Percentiles rank a stretch among this genome's conserved stretches.
Evolutionary conservation across 2,888 invertebrate genomes (phyloP).

Genomic region (Andrena praecox): DNA sequence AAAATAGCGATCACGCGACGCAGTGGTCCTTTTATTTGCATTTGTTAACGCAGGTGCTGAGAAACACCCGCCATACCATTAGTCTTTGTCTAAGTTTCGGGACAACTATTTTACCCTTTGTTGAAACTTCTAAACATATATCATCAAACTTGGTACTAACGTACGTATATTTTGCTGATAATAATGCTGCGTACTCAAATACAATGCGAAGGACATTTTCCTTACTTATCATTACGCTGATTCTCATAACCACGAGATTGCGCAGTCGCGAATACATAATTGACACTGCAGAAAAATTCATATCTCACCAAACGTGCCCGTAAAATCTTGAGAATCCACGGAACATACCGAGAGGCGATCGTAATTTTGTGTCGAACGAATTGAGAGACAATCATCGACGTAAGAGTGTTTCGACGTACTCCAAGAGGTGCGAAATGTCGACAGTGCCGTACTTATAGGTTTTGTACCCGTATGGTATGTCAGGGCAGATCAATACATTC

Average conservation of each 20-base stretch:
- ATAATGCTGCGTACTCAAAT: conserved; percentile 4
- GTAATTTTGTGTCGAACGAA: conserved; percentile 46
- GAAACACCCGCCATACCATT: conserved; percentile 39
- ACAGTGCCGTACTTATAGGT: conserved; percentile 80
- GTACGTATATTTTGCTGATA: conserved; percentile 14
- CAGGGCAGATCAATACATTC: conserved; percentile 83
- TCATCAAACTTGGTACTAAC: conserved; percentile 15
- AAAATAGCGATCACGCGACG: conserved; percentile 67
- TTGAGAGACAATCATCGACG: conserved; percentile 41
- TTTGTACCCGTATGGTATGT: conserved; percentile 80
- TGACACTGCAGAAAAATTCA: neutral
- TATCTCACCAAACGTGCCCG: too few relatives aligned
- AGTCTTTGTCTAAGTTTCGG: conserved; percentile 35
- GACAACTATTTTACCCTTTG: conserved; percentile 35
- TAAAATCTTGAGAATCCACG: neutral
- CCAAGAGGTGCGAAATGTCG: conserved; percentile 77
- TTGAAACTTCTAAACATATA: conserved; percentile 32
- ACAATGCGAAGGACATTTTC: neutral
- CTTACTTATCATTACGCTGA: neutral
- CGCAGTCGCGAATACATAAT: neutral
- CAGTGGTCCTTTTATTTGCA: conserved; percentile 62
- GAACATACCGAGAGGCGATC: neutral
- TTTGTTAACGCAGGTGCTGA: conserved; percentile 57
- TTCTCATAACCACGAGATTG: too few relatives aligned
- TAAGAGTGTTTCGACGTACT: conserved; percentile 68